Percentiles rank a stretch among this genome's conserved stretches.
These are phyloP conservation scores for Aptenodytes forsteri DNA, from an alignment of 2,113 vertebrate species.

Conservation along the genomic window DNA sequence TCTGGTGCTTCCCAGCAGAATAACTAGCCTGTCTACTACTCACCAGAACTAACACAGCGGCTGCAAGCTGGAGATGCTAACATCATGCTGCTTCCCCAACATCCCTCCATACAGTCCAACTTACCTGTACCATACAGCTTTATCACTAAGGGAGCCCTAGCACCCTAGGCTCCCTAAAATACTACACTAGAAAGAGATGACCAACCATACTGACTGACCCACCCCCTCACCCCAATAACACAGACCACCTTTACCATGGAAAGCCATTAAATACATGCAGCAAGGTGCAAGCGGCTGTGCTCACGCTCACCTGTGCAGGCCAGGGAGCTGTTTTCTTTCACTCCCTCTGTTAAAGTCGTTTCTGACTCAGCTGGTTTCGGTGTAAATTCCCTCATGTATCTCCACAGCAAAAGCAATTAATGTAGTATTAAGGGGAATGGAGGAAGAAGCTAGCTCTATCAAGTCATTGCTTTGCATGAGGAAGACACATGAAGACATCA, in stretches of 20 bases:
- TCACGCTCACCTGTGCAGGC: not conserved
- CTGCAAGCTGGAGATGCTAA: rapidly evolving
- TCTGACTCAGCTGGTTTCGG: not conserved
- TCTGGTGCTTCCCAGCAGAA: not conserved
- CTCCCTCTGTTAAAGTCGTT: not conserved
- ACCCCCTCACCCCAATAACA: rapidly evolving
- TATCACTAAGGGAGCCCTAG: rapidly evolving
- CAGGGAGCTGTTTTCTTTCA: not conserved
- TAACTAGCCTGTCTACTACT: not conserved
- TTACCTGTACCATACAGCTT: rapidly evolving
- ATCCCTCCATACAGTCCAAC: rapidly evolving
- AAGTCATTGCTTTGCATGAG: not conserved
- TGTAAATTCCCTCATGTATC: not conserved
- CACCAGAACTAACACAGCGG: rapidly evolving
- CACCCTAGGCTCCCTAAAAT: rapidly evolving
- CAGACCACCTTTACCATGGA: rapidly evolving
- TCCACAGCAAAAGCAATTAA: not conserved
- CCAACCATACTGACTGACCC: rapidly evolving
- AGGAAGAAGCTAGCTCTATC: not conserved
- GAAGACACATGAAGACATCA: not conserved
- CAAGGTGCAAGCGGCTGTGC: not conserved
- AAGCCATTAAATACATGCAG: rapidly evolving
- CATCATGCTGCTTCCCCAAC: rapidly evolving
- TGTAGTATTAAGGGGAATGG: not conserved
- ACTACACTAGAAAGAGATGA: rapidly evolving